Base-by-base conservation (phyloP, 2,888 invertebrate genomes). In the Drosophila nigricruria region DNA sequence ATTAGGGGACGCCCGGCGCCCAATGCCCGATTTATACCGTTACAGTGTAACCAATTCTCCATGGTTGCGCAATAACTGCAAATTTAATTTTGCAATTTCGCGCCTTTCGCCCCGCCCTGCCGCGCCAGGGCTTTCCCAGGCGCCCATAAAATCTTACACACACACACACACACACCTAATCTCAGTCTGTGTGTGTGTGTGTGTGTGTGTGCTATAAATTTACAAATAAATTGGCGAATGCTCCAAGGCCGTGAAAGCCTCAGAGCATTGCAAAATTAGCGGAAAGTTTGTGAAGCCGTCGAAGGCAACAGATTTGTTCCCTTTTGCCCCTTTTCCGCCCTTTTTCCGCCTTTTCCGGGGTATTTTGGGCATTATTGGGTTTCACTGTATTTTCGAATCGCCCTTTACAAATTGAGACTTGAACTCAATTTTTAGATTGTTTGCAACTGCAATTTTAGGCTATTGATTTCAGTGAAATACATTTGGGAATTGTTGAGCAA, bases 21-120 rank as follows among this genome's bases (percentile, higher is more conserved):
- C 78, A 75, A 79, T 76, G 71, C 68, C 54, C 79, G 71, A 73
- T 77, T 77, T 77, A 82, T 82, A 76, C 83, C 84, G 78, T 78
- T 78, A 81, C 86, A 81, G 73, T 58, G 85, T 88, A 76, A 88
- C 83, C 82, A 82, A 89, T 87, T 87, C 82, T 85, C 88, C 82
- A 88, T 89, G 89, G 89, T 88, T 87, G 88, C 77, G 88, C 82
- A 88, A 89, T 89, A 88, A 80, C 84, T 85, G 85, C 88, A 84
- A 89, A 86, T 89, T 86, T 86, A 84, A 86, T 86, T 88, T 85
- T 71, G 85, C 87, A 81, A 85, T 87, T 85, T 85, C 85, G 86
- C 84, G 84, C 84, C 83, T 70, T 77, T 69, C 58, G 50, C 58
- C 42, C 49, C 58, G 20, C 25, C 32, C 18, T 34, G 50, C 45